Conservation (phyloP, 2,113 vertebrate species). For the Coturnix japonica region DNA sequence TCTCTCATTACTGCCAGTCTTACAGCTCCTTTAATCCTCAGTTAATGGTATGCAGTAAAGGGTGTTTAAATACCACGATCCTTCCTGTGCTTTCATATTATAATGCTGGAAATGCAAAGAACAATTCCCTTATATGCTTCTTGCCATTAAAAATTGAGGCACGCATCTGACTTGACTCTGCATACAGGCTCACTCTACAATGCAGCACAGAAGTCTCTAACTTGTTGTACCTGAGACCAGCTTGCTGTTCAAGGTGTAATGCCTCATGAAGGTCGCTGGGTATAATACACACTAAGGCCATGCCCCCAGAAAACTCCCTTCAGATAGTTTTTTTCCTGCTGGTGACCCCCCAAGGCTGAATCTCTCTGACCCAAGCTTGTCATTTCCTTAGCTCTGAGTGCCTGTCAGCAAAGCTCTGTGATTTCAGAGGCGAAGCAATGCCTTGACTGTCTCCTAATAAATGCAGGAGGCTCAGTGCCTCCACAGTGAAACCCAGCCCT, state of each 20-base stretch:
- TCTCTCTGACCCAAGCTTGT: neutral
- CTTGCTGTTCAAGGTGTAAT: neutral
- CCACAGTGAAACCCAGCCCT: neutral
- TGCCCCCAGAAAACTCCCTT: neutral
- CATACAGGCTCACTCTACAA: neutral
- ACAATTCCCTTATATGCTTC: neutral
- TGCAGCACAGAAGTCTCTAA: neutral
- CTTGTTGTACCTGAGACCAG: neutral
- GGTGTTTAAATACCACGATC: neutral
- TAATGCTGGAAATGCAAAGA: neutral
- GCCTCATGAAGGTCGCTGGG: neutral
- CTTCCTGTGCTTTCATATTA: neutral
- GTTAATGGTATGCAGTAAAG: constrained; percentile 31
- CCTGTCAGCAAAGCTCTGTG: neutral
- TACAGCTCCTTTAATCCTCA: constrained; percentile 17
- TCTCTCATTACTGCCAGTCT: constrained; percentile 21
- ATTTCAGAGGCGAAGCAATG: neutral
- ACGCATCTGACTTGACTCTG: neutral
- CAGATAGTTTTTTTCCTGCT: neutral
- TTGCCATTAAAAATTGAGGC: neutral
- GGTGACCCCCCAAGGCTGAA: neutral
- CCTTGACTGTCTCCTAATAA: neutral
- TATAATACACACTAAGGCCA: neutral
- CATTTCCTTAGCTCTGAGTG: neutral
- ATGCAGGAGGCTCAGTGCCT: neutral